Evolutionary conservation across 2,113 vertebrate species (phyloP).

Genomic region (Muntiacus muntjak): DNA sequence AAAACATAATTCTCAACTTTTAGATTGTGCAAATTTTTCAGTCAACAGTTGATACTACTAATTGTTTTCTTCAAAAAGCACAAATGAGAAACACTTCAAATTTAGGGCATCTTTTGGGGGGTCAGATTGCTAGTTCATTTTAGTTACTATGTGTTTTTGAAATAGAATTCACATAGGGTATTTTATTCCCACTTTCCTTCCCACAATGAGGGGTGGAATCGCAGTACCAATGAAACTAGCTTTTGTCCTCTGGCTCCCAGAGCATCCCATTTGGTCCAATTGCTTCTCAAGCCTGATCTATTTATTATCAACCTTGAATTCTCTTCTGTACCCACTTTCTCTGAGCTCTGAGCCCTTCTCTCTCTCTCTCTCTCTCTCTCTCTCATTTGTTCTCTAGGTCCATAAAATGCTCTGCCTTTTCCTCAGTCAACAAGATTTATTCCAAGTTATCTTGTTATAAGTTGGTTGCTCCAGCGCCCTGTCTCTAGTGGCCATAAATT

Average conservation of each 20-base stretch:
- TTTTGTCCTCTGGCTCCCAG: constrained; percentile 56
- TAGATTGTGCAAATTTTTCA: background rate
- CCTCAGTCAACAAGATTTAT: constrained; percentile 43
- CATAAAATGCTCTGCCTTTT: constrained; percentile 1
- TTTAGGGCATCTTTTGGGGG: constrained; percentile 64
- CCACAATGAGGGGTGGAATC: background rate
- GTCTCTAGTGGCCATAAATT: background rate
- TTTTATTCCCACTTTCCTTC: constrained; percentile 66
- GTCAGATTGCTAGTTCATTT: constrained; percentile 70
- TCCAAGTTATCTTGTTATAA: background rate
- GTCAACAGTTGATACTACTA: background rate
- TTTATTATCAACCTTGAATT: constrained; percentile 57
- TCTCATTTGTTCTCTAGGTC: background rate
- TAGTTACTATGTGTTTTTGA: constrained; percentile 65
- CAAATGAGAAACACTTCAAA: constrained; percentile 65
- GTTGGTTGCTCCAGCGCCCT: background rate
- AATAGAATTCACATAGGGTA: constrained; percentile 58
- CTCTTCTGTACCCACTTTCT: constrained; percentile 56
- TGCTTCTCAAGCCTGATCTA: constrained; percentile 68
- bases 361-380: background rate
- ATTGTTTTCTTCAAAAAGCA: constrained; percentile 47
- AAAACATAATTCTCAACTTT: background rate
- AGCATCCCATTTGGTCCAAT: constrained; percentile 60
- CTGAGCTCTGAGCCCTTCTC: constrained; percentile 3
- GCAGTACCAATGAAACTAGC: constrained; percentile 60